phyloP scores from a whole-genome alignment of 1,140 invertebrate genomes.

The Pachyrhynchus sulphureomaculatus region DNA sequence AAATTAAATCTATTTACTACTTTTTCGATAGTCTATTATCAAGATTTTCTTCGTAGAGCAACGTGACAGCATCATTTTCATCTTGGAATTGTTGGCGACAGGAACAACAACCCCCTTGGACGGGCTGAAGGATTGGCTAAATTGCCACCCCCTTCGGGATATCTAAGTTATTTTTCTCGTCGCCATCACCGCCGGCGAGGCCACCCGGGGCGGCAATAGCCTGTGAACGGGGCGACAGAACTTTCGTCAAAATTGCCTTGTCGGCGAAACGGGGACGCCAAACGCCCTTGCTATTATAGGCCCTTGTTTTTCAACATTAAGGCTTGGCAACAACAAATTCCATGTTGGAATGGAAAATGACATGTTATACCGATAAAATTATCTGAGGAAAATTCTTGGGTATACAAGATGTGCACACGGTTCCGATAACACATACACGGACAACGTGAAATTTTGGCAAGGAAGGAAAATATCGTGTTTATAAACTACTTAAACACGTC shows the following conservation, averaged over 20 bases:
- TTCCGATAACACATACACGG: too few species aligned
- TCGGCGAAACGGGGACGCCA: background rate
- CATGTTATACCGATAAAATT: too few species aligned
- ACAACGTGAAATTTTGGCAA: too few species aligned
- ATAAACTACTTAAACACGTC: too few species aligned
- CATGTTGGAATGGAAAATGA: too few species aligned
- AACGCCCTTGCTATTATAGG: background rate
- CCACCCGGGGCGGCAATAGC: slow-evolving; percentile 21
- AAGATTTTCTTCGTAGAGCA: too few species aligned
- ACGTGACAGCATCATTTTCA: background rate
- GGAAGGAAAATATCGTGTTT: too few species aligned
- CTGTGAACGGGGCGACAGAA: slow-evolving; percentile 6
- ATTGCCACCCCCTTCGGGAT: slow-evolving; percentile 10
- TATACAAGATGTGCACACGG: too few species aligned
- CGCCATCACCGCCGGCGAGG: slow-evolving; percentile 16
- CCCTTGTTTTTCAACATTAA: background rate
- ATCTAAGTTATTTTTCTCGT: slow-evolving; percentile 27
- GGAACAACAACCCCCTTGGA: slow-evolving; percentile 7
- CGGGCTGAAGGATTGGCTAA: slow-evolving; percentile 17
- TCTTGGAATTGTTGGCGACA: background rate
- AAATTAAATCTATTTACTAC: too few species aligned
- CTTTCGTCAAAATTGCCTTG: slow-evolving; percentile 4
- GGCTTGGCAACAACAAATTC: too few species aligned
- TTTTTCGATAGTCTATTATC: too few species aligned
- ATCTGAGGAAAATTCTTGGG: too few species aligned